Percentiles rank a stretch among this genome's conserved stretches.
Evolutionary conservation across 1,140 invertebrate species (phyloP).

Genomic region (Drusus annulatus): DNA sequence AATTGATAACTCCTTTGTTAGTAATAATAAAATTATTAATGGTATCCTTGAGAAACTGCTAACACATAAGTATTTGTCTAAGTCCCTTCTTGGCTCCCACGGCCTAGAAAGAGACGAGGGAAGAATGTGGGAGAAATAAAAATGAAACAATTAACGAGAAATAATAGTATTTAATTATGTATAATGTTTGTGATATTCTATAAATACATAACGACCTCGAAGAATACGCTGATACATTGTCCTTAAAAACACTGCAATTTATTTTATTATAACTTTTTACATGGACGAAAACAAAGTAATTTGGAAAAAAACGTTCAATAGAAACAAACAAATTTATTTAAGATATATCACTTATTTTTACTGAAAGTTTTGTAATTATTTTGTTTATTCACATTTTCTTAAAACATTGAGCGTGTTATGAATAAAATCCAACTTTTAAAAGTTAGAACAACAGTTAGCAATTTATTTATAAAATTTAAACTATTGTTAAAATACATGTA

Average conservation of each 20-base stretch:
- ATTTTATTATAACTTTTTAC: conserved; percentile 39
- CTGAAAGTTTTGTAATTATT: conserved; percentile 4
- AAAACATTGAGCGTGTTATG: conserved; percentile 27
- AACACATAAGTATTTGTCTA: too few relatives aligned
- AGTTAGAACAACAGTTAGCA: background rate
- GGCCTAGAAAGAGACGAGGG: too few relatives aligned
- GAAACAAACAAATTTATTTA: conserved; percentile 9
- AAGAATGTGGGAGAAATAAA: conserved; percentile 38
- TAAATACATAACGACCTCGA: conserved; percentile 59
- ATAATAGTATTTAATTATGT: conserved; percentile 59
- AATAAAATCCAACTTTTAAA: background rate
- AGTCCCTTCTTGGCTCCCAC: too few relatives aligned
- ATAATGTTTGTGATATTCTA: conserved; percentile 57
- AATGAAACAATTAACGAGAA: conserved; percentile 60
- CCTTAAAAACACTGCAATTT: conserved; percentile 37
- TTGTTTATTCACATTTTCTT: conserved; percentile 22
- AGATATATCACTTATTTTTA: conserved; percentile 11
- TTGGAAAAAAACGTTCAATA: conserved; percentile 13
- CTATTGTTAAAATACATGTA: background rate
- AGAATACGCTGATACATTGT: conserved; percentile 56
- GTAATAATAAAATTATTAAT: too few relatives aligned
- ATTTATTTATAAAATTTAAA: conserved; percentile 1
- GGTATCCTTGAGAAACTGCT: too few relatives aligned
- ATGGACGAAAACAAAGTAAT: conserved; percentile 38
- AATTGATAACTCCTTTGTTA: too few relatives aligned